These are phyloP conservation scores for Limnodromus scolopaceus DNA, from an alignment of 2,797 vertebrate species.

Conservation along the genomic window DNA sequence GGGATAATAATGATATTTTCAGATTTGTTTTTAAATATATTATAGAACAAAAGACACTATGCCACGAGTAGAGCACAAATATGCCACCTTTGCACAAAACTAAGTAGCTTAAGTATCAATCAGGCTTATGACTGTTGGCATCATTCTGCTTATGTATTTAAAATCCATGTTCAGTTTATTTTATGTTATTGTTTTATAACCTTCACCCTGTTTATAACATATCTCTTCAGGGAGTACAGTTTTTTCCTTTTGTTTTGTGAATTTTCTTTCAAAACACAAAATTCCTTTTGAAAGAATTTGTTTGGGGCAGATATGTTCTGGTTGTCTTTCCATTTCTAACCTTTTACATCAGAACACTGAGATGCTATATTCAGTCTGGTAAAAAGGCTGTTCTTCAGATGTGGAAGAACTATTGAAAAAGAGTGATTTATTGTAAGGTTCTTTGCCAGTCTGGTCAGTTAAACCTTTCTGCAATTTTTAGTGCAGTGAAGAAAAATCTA, in stretches of 20 bases:
- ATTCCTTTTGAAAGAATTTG: background rate
- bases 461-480: background rate
- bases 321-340: background rate
- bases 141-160: background rate
- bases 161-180: background rate
- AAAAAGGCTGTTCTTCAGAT: background rate
- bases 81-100: background rate
- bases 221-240: background rate
- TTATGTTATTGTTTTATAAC: background rate
- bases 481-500: background rate
- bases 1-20: background rate
- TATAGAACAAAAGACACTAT: background rate
- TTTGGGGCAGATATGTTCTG: background rate
- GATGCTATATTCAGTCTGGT: background rate
- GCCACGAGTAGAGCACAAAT: background rate
- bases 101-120: background rate
- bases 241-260: background rate
- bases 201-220: background rate
- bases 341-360: conserved; percentile 8
- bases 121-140: background rate
- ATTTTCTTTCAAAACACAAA: conserved; percentile 22
- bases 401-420: background rate
- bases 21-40: background rate
- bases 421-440: background rate
- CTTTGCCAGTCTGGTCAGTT: background rate